Conservation (phyloP, 1,140 invertebrate genomes). For the Tetraneura akinire region DNA sequence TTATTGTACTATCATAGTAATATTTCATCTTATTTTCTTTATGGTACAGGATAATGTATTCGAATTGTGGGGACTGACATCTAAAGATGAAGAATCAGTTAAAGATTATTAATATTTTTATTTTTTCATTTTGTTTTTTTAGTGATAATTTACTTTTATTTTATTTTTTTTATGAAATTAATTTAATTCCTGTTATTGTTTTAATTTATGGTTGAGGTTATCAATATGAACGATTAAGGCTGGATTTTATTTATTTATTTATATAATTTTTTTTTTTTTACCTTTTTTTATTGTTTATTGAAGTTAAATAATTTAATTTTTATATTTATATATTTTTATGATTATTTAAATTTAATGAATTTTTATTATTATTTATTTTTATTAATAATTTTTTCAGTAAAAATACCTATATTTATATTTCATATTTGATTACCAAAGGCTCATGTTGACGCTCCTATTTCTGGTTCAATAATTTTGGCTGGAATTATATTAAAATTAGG, state of each 20-base stretch:
- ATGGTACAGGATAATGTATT: constrained; percentile 65
- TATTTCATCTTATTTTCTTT: constrained; percentile 27
- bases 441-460: neutral
- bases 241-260: constrained; percentile 1
- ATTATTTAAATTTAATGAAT: neutral
- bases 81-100: constrained; percentile 64
- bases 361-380: constrained; percentile 1
- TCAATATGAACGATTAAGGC: neutral
- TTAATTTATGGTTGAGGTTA: constrained; percentile 7
- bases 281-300: neutral
- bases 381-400: neutral
- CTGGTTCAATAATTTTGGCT: constrained; percentile 1
- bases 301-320: neutral
- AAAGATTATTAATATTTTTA: constrained; percentile 57
- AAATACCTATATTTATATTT: neutral
- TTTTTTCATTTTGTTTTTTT: constrained; percentile 21
- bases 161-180: constrained; percentile 16
- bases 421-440: neutral
- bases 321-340: neutral
- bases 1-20: neutral
- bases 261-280: neutral
- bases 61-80: constrained; percentile 67
- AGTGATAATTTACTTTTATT: neutral
- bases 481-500: neutral
- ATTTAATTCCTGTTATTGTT: constrained; percentile 6